Conservation (phyloP, 2,888 invertebrate genomes). For the Orthosia cruda region DNA sequence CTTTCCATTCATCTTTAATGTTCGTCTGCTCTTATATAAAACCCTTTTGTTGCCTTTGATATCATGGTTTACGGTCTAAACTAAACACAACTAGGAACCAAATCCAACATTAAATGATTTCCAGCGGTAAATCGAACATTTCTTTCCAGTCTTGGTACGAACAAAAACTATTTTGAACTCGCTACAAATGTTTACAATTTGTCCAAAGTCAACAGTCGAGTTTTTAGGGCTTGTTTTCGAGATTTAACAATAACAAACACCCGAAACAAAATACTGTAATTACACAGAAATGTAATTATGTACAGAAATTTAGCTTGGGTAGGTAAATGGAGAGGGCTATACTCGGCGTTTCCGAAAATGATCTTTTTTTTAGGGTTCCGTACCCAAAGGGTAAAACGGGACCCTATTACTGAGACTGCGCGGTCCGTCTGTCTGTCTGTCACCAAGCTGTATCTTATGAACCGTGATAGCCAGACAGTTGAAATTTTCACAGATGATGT, state of each 20-base stretch:
- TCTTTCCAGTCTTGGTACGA: conserved; percentile 12
- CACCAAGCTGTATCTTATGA: too few relatives aligned
- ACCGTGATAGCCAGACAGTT: too few relatives aligned
- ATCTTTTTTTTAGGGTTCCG: too few relatives aligned
- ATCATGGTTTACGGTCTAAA: not conserved
- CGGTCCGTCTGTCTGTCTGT: too few relatives aligned
- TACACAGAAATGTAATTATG: conserved; percentile 38
- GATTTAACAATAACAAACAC: conserved; percentile 43
- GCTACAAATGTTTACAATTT: conserved; percentile 51
- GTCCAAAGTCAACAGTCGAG: conserved; percentile 39
- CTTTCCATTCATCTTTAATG: not conserved
- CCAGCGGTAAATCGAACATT: not conserved
- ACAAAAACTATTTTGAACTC: conserved; percentile 44
- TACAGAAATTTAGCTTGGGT: not conserved
- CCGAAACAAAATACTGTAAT: conserved; percentile 39
- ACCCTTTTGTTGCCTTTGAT: too few relatives aligned
- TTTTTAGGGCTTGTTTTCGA: conserved; percentile 45
- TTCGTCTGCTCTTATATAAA: not conserved
- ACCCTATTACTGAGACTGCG: too few relatives aligned
- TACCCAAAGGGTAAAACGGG: too few relatives aligned
- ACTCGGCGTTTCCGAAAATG: too few relatives aligned
- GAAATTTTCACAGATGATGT: too few relatives aligned
- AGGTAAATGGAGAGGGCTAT: not conserved
- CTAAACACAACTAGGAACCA: not conserved
- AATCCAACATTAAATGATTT: conserved; percentile 1